Conservation (phyloP, 1,140 invertebrate species). For the Idris sp. region DNA sequence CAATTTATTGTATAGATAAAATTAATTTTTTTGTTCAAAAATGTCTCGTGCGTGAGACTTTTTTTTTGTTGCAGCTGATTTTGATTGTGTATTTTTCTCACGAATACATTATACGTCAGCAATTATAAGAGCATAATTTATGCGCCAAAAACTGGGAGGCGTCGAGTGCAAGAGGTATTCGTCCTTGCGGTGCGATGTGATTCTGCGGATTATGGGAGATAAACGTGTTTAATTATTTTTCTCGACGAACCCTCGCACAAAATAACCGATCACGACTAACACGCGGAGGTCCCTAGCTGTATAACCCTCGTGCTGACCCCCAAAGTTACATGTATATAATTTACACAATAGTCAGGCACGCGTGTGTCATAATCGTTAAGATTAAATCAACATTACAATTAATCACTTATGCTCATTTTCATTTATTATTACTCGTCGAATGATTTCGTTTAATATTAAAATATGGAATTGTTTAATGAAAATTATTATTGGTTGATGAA, state of each 20-base stretch:
- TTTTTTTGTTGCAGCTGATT: slow-evolving; percentile 7
- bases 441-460: too few relatives aligned
- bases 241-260: slow-evolving; percentile 40
- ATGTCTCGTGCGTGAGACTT: slow-evolving; percentile 29
- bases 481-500: too few relatives aligned
- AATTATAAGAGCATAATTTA: slow-evolving; percentile 54
- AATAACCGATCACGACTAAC: slow-evolving; percentile 63
- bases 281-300: slow-evolving; percentile 30
- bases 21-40: slow-evolving; percentile 21
- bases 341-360: slow-evolving; percentile 34
- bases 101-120: slow-evolving; percentile 30
- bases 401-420: slow-evolving; percentile 30
- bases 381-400: slow-evolving; percentile 49
- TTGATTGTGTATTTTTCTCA: slow-evolving; percentile 43
- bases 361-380: slow-evolving; percentile 41
- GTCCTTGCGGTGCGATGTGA: slow-evolving; percentile 34
- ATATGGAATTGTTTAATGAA: too few relatives aligned
- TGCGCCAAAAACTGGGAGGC: slow-evolving; percentile 29
- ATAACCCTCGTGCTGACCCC: slow-evolving; percentile 41
- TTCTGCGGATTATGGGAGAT: slow-evolving; percentile 58
- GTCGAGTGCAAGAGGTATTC: slow-evolving; percentile 33
- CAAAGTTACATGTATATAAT: slow-evolving; percentile 36
- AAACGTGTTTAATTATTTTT: slow-evolving; percentile 73
- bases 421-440: too few relatives aligned
- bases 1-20: too few relatives aligned